These are phyloP conservation scores for Phyllopteryx taeniolatus DNA, from an alignment of 2,113 vertebrate genomes.

Conservation along the genomic window DNA sequence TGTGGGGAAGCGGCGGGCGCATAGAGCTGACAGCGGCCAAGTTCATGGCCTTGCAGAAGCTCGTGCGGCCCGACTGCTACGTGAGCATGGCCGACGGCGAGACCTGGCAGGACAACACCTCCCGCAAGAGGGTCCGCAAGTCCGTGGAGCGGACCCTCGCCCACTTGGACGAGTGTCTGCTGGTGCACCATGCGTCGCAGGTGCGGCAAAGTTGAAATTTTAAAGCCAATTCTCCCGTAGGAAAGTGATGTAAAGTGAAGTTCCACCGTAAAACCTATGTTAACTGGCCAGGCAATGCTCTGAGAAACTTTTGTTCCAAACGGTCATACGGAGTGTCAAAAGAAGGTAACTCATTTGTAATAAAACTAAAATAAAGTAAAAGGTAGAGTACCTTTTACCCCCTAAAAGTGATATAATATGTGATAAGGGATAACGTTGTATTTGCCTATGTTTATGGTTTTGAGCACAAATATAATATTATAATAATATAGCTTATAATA, in stretches of 20 bases:
- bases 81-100: slow-evolving; percentile 93
- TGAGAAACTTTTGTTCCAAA: no score
- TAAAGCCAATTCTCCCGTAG: background rate
- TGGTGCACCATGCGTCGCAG: slow-evolving; percentile 78
- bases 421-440: no score
- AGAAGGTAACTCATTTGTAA: no score
- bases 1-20: slow-evolving; percentile 90
- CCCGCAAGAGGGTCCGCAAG: slow-evolving; percentile 84
- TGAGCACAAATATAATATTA: no score
- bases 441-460: no score
- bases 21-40: slow-evolving; percentile 84
- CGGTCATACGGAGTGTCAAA: no score
- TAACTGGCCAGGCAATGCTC: no score
- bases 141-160: slow-evolving; percentile 89
- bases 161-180: slow-evolving; percentile 86
- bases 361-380: no score
- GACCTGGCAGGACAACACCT: slow-evolving; percentile 72
- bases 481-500: no score
- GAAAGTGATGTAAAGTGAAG: background rate
- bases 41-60: slow-evolving; percentile 87
- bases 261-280: no score
- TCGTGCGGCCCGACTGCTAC: slow-evolving; percentile 88
- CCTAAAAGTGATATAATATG: no score
- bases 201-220: slow-evolving; percentile 57
- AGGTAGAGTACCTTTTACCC: no score